These are phyloP conservation scores for Cantharis rustica DNA, from an alignment of 2,888 invertebrate species.

Conservation along the genomic window DNA sequence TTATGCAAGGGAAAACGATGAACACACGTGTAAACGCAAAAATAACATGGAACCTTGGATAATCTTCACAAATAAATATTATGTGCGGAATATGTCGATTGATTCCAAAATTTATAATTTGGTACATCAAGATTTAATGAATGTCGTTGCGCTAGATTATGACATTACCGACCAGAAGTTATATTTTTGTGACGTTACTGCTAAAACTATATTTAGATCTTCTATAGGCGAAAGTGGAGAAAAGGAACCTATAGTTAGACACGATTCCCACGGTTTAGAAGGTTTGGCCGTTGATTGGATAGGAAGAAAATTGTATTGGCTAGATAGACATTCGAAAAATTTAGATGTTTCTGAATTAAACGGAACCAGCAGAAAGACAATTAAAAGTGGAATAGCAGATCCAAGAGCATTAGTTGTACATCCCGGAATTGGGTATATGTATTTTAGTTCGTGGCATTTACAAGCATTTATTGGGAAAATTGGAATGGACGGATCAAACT, in stretches of 20 bases:
- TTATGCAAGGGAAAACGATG: conserved; percentile 85
- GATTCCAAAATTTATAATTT: conserved; percentile 86
- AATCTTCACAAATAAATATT: conserved; percentile 96
- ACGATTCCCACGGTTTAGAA: conserved; percentile 96
- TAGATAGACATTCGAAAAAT: conserved; percentile 93
- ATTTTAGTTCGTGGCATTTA: conserved; percentile 95
- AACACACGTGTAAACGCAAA: conserved; percentile 87
- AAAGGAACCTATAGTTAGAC: conserved; percentile 84
- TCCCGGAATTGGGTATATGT: conserved; percentile 91
- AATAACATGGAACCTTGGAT: conserved; percentile 85
- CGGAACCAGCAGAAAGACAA: conserved; percentile 87
- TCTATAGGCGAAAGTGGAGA: conserved; percentile 65
- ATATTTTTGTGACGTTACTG: conserved; percentile 96
- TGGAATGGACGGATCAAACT: conserved; percentile 95
- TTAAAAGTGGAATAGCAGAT: conserved; percentile 88
- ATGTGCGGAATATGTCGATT: conserved; percentile 92
- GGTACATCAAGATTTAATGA: conserved; percentile 93
- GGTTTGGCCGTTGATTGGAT: conserved; percentile 98
- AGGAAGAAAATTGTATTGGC: conserved; percentile 94
- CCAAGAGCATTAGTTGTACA: conserved; percentile 94
- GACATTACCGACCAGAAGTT: conserved; percentile 83
- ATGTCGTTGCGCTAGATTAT: conserved; percentile 95
- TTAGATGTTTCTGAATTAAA: conserved; percentile 94
- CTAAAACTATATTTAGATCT: conserved; percentile 88
- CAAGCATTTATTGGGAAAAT: conserved; percentile 96